Evolutionary conservation across 2,113 vertebrate genomes (phyloP).

Genomic region (Mormoops blainvillei): DNA sequence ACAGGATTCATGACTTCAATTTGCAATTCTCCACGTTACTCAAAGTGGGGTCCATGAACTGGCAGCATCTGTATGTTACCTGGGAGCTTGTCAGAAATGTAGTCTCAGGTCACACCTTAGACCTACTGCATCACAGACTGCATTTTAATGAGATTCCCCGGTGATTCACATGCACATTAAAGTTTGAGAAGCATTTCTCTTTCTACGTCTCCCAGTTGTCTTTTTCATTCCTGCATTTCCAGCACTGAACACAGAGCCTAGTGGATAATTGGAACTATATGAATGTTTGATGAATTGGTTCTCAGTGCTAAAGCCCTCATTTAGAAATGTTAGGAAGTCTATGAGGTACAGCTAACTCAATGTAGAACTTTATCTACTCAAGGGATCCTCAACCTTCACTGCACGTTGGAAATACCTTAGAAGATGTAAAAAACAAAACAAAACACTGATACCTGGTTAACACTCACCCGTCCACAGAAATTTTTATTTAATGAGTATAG

Average conservation of each 20-base stretch:
- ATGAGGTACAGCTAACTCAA: not conserved
- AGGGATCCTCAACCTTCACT: not conserved
- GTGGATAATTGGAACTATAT: not conserved
- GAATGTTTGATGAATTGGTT: constrained; percentile 22
- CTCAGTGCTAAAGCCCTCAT: not conserved
- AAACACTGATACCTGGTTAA: not conserved
- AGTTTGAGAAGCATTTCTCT: not conserved
- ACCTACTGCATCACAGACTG: not conserved
- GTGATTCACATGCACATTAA: not conserved
- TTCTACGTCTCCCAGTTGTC: not conserved
- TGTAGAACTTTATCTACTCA: not conserved
- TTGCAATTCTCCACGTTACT: not conserved
- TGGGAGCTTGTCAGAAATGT: not conserved
- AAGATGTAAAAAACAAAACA: not conserved
- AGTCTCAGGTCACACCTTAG: not conserved
- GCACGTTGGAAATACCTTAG: not conserved
- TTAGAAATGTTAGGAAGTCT: not conserved
- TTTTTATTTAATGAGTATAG: not conserved
- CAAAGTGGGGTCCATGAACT: not conserved
- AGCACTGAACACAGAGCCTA: not conserved
- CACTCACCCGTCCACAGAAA: not conserved
- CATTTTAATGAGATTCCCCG: not conserved
- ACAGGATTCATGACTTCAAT: not conserved
- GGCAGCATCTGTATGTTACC: not conserved
- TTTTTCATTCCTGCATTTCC: constrained; percentile 15